A percentile compares a stretch with the other conserved stretches of the same genome.
Conservation (phyloP, 2,797 vertebrate species). For the Rhynchonycteris naso region DNA sequence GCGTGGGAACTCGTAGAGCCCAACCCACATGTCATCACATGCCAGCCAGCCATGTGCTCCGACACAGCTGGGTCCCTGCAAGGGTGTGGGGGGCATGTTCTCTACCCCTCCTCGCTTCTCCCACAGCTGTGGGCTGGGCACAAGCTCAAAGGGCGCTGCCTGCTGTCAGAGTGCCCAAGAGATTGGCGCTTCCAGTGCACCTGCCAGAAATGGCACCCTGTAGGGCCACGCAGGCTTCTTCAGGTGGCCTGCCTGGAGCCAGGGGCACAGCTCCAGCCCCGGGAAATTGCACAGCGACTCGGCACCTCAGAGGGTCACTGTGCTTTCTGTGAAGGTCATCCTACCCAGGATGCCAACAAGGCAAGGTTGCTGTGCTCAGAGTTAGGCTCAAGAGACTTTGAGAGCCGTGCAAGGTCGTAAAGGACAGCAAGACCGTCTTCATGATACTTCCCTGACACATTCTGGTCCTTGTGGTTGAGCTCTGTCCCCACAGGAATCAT, state of each 20-base stretch:
- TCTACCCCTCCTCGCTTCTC: background rate
- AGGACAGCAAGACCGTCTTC: background rate
- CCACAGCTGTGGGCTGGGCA: background rate
- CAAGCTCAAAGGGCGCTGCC: background rate
- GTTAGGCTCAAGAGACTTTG: background rate
- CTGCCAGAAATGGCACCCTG: background rate
- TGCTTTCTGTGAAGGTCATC: background rate
- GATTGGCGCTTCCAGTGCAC: fast-evolving
- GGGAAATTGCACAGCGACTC: fast-evolving
- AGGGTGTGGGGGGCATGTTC: background rate
- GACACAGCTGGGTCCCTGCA: fast-evolving
- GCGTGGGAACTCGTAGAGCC: background rate
- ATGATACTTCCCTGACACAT: background rate
- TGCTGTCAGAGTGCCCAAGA: background rate
- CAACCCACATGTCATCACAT: fast-evolving
- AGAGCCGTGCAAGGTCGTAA: background rate
- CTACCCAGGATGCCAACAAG: background rate
- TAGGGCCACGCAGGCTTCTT: background rate
- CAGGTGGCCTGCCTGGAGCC: background rate
- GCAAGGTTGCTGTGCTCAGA: background rate
- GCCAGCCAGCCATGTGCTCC: background rate
- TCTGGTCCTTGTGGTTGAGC: background rate
- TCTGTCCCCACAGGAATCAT: background rate
- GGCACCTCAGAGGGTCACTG: background rate
- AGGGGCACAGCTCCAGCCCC: background rate